Base-by-base conservation (phyloP, 2,797 vertebrate genomes). In the Acrossocheilus fasciatus region DNA sequence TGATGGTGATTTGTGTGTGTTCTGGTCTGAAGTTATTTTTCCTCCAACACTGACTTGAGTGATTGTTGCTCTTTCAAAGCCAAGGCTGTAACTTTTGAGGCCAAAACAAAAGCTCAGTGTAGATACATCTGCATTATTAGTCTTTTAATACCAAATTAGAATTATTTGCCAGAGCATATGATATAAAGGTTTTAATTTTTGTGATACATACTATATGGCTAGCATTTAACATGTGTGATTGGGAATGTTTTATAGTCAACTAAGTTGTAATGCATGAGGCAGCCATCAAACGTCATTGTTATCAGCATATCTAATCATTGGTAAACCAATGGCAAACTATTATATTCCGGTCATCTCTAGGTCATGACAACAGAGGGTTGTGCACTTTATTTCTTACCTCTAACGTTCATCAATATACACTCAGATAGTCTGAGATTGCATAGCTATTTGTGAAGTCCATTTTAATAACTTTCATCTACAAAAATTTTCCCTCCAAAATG, bases 331-430 rank as follows among this genome's bases (percentile, higher is more conserved):
- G 66, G 18, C 20, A 62, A 17, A 64, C 14, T 62, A 18, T 50
- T 73, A 73, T 41, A 81, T 74, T 81, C 43, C 76, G 23, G n/a
- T 79, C 47, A 73, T 41, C 76, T 79, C 39, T 77, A 6, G 39
- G 76, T 80, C 66, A 47, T 10, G 18, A 64, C 23, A 86, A 72
- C 5, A 85, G 17, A 72, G 39, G 9, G 4, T 62, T 80, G 50
- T 5, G 5, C 66, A 52, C 52, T 72, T 85, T 6, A 77, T 68
- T 43, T 84, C 9, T 69, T 62, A 84, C 83, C 74, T 52, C 59
- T 68, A 26, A 23, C 18, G 2, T 69, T 66, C 57, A 83, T 83
- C 41, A 64, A 39, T 34, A 43, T 43, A 41, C 57, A 17, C 73
- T 64, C 18, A 17, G 23, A 18, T 45, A n/a, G 7, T 52, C 2